Base-by-base conservation (phyloP, 30 jellyfish, hydroid and myxozoan genomes). In the Hydractinia symbiolongicarpus region DNA sequence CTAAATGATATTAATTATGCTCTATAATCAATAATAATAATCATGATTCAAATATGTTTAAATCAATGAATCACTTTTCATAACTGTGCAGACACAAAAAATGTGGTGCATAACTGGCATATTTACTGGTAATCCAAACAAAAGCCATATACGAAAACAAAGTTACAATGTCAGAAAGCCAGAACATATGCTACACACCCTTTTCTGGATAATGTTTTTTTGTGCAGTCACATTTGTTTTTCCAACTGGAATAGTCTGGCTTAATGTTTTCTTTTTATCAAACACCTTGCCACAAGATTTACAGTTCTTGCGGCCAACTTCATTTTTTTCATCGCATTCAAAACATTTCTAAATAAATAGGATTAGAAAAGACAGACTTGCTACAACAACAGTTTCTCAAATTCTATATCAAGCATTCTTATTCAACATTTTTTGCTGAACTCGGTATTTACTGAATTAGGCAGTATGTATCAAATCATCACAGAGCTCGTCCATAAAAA, bases 251-350 rank as follows among this genome's bases (percentile, higher is more conserved):
- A 58, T 16, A 58, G 15, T 16, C 19, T 58, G 15, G 69, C 69
- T 58, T 58, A 58, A 58, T 11, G 15, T 58, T 58, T 58, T 16
- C 15, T 16, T 58, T 16, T 58, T 58, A 11, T 16, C 19, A 3
- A 58, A 58, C 19, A 16, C 69, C 19, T 11, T 16, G 19, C 69
- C 69, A 58, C 69, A 58, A 11, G 69, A 13, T 58, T 58, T 58
- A 58, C 69, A 58, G 69, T 13, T 58, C 69, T 58, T 58, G 17
- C 69, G 69, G 19, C 69, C 69, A 58, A 58, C 69, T 58, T 58
- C 69, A 58, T 58, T 58, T 58, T 58, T 58, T 16, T 58, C 69
- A 58, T 58, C 19, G 69, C 69, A 58, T 58, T 58, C 69, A 13
- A 58, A 16, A 58, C 69, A 58, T 11, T 58, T 58, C 69, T 58